Base-by-base conservation (phyloP, 2,113 vertebrate genomes). In the Elephantulus edwardii region DNA sequence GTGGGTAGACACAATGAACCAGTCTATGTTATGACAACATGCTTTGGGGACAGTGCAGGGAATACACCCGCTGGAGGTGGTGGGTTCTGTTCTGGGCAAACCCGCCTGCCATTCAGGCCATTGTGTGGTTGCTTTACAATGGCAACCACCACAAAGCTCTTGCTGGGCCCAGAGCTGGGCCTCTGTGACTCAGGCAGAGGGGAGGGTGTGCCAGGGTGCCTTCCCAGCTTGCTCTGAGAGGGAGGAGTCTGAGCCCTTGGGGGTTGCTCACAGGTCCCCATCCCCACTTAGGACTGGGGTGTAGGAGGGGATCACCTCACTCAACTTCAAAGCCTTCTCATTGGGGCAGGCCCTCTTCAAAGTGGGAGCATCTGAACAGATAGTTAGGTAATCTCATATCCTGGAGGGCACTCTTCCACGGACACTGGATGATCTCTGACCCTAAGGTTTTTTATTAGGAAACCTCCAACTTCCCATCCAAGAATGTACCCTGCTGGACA, bases 391-490 rank as follows among this genome's bases (percentile, higher is more conserved):
- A n/a, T n/a, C n/a, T n/a, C 8, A 6, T 3, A 26, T 0, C 3
- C 1, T 2, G 9, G 14, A 17, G 8, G 13, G 0, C 2, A 2
- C 56, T 2, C 1, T 19, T 50, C 44, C 1, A 12, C 3, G 28
- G 66, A 26, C 50, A 46, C 19, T 17, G 3, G 5, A 1, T 35
- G 48, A 20, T 70, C 44, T 10, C n/a, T n/a, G n/a, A n/a, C n/a
- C n/a, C n/a, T n/a, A n/a, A n/a, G n/a, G n/a, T n/a, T n/a, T 75
- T n/a, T 40, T 38, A 1, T 83, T 13, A 17, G n/a, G 35, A 52
- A 82, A 28, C 46, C 20, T 9, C n/a, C 40, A 46, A 22, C 28
- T 60, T 50, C 46, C 64, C 19, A 40, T 42, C 46, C 74, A 40
- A 22, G 14, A 44, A 74, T 17, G 64, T 8, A 38, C 33, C 64